These are phyloP conservation scores for Caerostris extrusa DNA, from an alignment of 1,140 invertebrate genomes.

Conservation along the genomic window DNA sequence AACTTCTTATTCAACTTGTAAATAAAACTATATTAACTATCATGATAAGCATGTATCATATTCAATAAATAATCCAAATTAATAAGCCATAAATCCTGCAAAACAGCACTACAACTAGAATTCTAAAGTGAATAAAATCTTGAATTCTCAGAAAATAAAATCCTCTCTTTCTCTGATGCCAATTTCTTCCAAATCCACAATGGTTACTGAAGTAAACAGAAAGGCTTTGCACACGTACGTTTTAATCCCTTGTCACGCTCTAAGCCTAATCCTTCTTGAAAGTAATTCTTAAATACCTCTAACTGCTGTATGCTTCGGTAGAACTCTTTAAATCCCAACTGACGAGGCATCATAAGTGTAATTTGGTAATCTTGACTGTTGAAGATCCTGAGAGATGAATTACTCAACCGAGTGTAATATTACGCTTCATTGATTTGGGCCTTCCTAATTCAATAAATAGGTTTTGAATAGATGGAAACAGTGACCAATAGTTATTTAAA, in stretches of 20 bases:
- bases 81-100: too few relatives aligned
- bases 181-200: too few relatives aligned
- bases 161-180: too few relatives aligned
- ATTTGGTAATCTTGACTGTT: not conserved
- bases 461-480: not conserved
- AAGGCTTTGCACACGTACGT: not conserved
- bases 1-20: too few relatives aligned
- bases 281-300: not conserved
- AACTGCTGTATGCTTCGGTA: not conserved
- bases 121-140: too few relatives aligned
- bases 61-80: too few relatives aligned
- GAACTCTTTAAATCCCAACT: not conserved
- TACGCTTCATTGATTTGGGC: too few relatives aligned
- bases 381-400: not conserved
- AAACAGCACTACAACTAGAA: too few relatives aligned
- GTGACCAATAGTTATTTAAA: not conserved
- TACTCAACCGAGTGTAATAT: not conserved
- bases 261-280: not conserved
- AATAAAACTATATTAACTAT: too few relatives aligned
- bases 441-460: not conserved
- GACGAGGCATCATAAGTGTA: not conserved
- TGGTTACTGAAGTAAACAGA: not conserved
- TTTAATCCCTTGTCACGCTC: conserved; percentile 8
- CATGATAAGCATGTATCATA: too few relatives aligned
- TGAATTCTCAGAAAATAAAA: too few relatives aligned